phyloP scores from a whole-genome alignment of 2,797 vertebrate species.

The Fistularia tabacaria region DNA sequence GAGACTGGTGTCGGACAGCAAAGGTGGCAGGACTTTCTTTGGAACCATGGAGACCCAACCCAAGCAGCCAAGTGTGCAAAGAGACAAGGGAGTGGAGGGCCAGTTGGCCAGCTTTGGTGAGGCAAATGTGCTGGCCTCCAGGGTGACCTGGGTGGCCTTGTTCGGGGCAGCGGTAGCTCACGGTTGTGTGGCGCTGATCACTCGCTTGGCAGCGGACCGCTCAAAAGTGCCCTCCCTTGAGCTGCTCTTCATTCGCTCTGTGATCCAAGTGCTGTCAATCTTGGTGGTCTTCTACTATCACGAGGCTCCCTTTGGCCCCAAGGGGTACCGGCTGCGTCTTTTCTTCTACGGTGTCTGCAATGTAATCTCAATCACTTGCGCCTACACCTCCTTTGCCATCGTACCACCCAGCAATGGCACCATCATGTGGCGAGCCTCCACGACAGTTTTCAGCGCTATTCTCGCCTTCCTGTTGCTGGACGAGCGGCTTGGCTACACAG shows the following conservation, averaged over 20 bases:
- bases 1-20: conserved; percentile 79
- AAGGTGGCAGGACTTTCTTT: conserved; percentile 84
- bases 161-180: conserved; percentile 93
- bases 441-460: conserved; percentile 93
- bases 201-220: conserved; percentile 89
- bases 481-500: conserved; percentile 87
- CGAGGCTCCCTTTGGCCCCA: conserved; percentile 91
- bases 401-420: conserved; percentile 96
- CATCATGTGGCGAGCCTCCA: conserved; percentile 97
- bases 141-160: conserved; percentile 90
- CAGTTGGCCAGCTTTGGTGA: conserved; percentile 85
- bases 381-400: conserved; percentile 96
- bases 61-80: conserved; percentile 63
- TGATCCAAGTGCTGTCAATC: conserved; percentile 92
- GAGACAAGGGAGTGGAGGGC: conserved; percentile 71
- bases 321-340: conserved; percentile 88
- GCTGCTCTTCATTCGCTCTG: conserved; percentile 95
- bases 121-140: conserved; percentile 83
- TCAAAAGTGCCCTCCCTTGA: conserved; percentile 97
- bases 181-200: conserved; percentile 93
- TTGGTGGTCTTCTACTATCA: conserved; percentile 89
- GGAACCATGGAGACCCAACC: conserved; percentile 83
- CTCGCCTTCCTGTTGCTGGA: conserved; percentile 92
- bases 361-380: conserved; percentile 97
- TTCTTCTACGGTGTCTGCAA: conserved; percentile 97